phyloP scores from a whole-genome alignment of 2,888 invertebrate genomes.

The Eupithecia centaureata region DNA sequence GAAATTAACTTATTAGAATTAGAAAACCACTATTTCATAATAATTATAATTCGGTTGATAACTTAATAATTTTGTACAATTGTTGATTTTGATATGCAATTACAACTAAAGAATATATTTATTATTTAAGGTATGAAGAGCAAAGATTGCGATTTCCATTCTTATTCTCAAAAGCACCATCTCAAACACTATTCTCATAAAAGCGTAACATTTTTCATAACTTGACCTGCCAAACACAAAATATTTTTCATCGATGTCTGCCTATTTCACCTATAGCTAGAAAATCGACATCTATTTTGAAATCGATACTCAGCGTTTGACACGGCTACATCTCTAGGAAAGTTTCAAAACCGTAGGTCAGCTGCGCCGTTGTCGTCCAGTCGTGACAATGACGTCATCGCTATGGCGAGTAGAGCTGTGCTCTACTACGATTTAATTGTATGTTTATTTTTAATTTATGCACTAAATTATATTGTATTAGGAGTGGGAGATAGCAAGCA shows the following conservation, averaged over 20 bases:
- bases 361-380: background rate
- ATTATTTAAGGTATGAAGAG: conserved; percentile 4
- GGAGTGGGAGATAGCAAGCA: background rate
- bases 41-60: background rate
- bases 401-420: background rate
- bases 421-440: background rate
- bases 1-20: too few relatives aligned
- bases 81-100: conserved; percentile 26
- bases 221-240: background rate
- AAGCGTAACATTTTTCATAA: conserved; percentile 2
- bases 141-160: conserved; percentile 2
- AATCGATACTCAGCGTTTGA: background rate
- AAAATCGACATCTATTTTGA: conserved; percentile 1
- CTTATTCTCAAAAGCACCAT: conserved; percentile 2
- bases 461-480: background rate
- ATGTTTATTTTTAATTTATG: background rate
- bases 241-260: background rate
- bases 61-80: conserved; percentile 2
- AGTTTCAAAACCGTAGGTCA: background rate
- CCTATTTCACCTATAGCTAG: background rate
- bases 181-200: conserved; percentile 1
- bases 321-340: background rate
- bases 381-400: conserved; percentile 2
- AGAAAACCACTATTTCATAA: too few relatives aligned
- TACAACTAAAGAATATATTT: conserved; percentile 26